These are phyloP conservation scores for Saimiri boliviensis DNA, from an alignment of 2,113 vertebrate species.

Conservation along the genomic window DNA sequence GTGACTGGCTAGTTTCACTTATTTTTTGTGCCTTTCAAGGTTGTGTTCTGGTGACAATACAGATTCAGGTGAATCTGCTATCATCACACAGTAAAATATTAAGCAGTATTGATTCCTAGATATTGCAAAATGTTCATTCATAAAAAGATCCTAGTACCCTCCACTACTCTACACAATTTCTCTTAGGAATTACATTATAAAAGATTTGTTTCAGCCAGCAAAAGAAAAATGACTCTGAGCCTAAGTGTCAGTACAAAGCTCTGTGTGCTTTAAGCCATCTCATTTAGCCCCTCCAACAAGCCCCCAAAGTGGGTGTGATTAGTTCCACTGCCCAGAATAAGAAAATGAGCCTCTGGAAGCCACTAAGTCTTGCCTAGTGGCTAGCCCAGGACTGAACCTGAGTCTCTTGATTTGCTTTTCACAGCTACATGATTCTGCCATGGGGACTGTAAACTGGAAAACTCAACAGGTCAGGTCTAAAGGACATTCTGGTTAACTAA, in stretches of 20 bases:
- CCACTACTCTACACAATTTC: background rate
- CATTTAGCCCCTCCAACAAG: background rate
- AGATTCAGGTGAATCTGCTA: background rate
- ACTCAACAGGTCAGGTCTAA: background rate
- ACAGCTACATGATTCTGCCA: background rate
- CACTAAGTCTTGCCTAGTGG: background rate
- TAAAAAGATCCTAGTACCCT: background rate
- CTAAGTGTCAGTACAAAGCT: background rate
- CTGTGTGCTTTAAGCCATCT: background rate
- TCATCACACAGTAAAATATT: background rate
- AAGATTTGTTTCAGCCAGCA: background rate
- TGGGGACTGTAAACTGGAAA: background rate
- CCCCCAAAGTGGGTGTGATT: background rate
- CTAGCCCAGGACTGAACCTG: background rate
- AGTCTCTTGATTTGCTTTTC: background rate
- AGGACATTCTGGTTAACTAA: background rate
- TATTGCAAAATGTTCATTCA: background rate
- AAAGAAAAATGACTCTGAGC: slow-evolving; percentile 34
- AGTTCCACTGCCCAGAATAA: background rate
- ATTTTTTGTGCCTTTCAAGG: background rate
- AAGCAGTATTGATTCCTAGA: background rate
- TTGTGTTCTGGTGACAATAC: background rate
- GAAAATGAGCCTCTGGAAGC: background rate
- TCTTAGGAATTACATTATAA: background rate
- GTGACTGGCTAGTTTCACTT: background rate